phyloP scores from a whole-genome alignment of 2,888 invertebrate genomes.

The Agelastica alni region DNA sequence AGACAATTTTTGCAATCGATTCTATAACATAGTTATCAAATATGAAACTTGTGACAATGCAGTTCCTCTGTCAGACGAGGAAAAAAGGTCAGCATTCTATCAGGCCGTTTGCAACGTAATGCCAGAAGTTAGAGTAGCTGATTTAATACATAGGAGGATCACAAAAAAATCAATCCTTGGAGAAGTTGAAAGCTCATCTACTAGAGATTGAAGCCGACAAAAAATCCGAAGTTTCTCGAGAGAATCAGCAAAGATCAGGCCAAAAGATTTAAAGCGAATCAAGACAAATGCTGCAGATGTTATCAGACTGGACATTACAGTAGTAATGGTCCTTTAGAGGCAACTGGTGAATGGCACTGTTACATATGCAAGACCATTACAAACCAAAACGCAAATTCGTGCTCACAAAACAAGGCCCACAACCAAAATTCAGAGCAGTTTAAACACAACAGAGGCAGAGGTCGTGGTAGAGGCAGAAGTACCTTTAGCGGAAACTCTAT shows the following conservation, averaged over 20 bases:
- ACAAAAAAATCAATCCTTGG: slow-evolving; percentile 3
- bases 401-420: not conserved
- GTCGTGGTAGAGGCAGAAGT: not conserved
- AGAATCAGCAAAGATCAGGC: not conserved
- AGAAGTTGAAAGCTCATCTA: not conserved
- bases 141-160: slow-evolving; percentile 2
- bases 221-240: slow-evolving; percentile 5
- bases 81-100: slow-evolving; percentile 19
- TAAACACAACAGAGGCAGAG: not conserved
- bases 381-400: slow-evolving; percentile 5
- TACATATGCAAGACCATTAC: not conserved
- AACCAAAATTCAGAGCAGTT: not conserved
- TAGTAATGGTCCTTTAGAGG: slow-evolving; percentile 3
- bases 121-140: slow-evolving; percentile 1
- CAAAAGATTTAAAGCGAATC: not conserved
- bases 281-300: not conserved
- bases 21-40: slow-evolving; percentile 21
- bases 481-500: not conserved
- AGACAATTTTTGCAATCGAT: slow-evolving; percentile 7
- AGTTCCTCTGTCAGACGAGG: slow-evolving; percentile 14
- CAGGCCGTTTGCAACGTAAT: slow-evolving; percentile 11
- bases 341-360: not conserved
- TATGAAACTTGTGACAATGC: slow-evolving; percentile 22
- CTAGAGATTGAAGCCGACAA: not conserved
- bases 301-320: slow-evolving; percentile 1